Evolutionary conservation across 2,797 vertebrate genomes (phyloP).

Genomic region (Protosalanx chinensis): DNA sequence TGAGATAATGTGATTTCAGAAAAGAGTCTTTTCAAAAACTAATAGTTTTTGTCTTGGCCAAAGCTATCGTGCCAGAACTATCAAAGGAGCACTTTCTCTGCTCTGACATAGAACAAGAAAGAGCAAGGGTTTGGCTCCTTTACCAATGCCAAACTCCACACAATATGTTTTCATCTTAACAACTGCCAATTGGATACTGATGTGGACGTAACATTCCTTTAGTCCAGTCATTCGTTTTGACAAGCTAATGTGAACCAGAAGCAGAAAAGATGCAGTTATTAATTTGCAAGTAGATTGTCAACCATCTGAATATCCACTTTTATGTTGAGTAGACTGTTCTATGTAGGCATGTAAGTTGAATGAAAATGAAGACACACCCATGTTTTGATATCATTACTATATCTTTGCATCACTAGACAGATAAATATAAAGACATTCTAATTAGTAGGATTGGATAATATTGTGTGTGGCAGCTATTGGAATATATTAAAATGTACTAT

Average conservation of each 20-base stretch:
- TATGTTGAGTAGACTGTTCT: slow-evolving; percentile 42
- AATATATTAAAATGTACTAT: slow-evolving; percentile 25
- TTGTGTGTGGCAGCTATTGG: neutral
- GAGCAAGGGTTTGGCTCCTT: slow-evolving; percentile 15
- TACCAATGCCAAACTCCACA: slow-evolving; percentile 49
- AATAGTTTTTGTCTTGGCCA: slow-evolving; percentile 35
- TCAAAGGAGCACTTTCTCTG: slow-evolving; percentile 26
- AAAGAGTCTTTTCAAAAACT: slow-evolving; percentile 45
- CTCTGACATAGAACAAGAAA: slow-evolving; percentile 40
- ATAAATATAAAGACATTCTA: neutral
- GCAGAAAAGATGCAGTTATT: slow-evolving; percentile 33
- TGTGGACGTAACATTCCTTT: slow-evolving; percentile 50
- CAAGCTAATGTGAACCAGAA: slow-evolving; percentile 43
- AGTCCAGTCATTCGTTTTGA: slow-evolving; percentile 32
- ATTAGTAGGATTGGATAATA: slow-evolving; percentile 11
- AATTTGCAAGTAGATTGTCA: slow-evolving; percentile 11
- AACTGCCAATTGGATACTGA: slow-evolving; percentile 65
- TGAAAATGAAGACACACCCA: slow-evolving; percentile 9
- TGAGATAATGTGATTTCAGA: slow-evolving; percentile 39
- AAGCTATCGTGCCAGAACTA: slow-evolving; percentile 31
- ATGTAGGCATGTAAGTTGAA: neutral
- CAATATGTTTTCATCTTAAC: slow-evolving; percentile 48
- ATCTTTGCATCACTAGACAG: too few species aligned
- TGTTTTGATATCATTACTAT: too few species aligned
- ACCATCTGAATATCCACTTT: slow-evolving; percentile 55